Evolutionary conservation across 2,113 vertebrate species (phyloP).

Genomic region (Paratilapia polleni): DNA sequence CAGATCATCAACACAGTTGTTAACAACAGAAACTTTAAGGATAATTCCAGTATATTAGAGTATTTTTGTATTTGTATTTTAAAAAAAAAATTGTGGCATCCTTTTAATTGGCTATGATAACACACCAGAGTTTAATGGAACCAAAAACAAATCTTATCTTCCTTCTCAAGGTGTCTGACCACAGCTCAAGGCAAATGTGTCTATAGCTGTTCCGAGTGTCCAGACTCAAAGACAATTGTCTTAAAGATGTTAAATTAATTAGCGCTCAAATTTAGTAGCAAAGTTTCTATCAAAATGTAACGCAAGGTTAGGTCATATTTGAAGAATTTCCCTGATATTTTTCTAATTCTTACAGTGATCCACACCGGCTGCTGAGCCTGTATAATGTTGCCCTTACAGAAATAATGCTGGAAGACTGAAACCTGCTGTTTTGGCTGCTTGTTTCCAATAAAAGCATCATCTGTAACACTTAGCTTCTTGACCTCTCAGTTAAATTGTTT

Average conservation of each 20-base stretch:
- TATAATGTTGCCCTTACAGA: background rate
- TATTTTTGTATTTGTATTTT: too few relatives aligned
- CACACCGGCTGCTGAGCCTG: background rate
- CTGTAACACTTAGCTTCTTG: background rate
- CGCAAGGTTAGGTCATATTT: background rate
- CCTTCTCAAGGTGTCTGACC: background rate
- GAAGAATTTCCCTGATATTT: background rate
- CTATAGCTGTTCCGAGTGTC: accelerated
- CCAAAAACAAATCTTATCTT: too few relatives aligned
- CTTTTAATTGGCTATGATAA: too few relatives aligned
- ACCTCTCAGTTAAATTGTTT: accelerated
- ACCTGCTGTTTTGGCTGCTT: background rate
- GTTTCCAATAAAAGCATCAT: background rate
- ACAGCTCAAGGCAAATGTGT: background rate
- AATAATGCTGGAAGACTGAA: accelerated
- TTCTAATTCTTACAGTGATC: background rate
- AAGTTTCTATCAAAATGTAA: background rate
- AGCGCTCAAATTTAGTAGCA: background rate
- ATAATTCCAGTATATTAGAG: too few relatives aligned
- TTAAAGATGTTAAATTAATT: background rate
- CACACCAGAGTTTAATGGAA: too few relatives aligned
- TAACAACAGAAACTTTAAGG: too few relatives aligned
- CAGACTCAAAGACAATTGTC: background rate
- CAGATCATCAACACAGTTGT: accelerated
- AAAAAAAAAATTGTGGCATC: too few relatives aligned